Evolutionary conservation across 1,140 invertebrate genomes (phyloP).

Genomic region (Ectropis grisescens): DNA sequence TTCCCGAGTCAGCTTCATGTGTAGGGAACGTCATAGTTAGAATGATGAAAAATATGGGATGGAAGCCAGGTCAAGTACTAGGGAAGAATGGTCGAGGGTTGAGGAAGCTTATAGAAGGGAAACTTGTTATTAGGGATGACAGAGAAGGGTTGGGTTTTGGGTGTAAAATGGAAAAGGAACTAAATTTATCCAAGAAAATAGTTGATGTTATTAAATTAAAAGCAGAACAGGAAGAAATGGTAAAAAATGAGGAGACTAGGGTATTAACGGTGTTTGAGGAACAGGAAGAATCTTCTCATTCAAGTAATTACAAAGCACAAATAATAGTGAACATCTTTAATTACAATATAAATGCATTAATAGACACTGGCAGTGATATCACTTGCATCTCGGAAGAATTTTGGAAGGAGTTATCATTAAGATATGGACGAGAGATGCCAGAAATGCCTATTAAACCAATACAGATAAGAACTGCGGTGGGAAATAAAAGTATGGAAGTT

Average conservation of each 20-base stretch:
- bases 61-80: slow-evolving; percentile 5
- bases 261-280: slow-evolving; percentile 7
- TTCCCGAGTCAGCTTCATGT: slow-evolving; percentile 1
- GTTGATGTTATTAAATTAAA: neutral
- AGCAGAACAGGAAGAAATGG: neutral
- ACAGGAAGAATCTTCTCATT: neutral
- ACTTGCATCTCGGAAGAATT: slow-evolving; percentile 20
- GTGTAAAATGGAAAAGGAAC: neutral
- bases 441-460: slow-evolving; percentile 14
- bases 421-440: slow-evolving; percentile 3
- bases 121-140: neutral
- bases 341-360: slow-evolving; percentile 2
- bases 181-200: neutral
- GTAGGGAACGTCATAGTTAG: slow-evolving; percentile 1
- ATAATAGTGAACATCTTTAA: slow-evolving; percentile 4
- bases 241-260: neutral
- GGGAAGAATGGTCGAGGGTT: slow-evolving; percentile 3
- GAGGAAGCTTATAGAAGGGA: neutral
- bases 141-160: neutral
- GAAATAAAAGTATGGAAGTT: slow-evolving; percentile 16
- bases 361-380: slow-evolving; percentile 23
- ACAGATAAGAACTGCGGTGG: slow-evolving; percentile 12
- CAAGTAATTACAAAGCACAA: slow-evolving; percentile 6
- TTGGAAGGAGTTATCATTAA: slow-evolving; percentile 7
- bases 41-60: slow-evolving; percentile 9